phyloP scores from a whole-genome alignment of 1,140 invertebrate genomes.

The Hermatobates lingyangjiaoensis region DNA sequence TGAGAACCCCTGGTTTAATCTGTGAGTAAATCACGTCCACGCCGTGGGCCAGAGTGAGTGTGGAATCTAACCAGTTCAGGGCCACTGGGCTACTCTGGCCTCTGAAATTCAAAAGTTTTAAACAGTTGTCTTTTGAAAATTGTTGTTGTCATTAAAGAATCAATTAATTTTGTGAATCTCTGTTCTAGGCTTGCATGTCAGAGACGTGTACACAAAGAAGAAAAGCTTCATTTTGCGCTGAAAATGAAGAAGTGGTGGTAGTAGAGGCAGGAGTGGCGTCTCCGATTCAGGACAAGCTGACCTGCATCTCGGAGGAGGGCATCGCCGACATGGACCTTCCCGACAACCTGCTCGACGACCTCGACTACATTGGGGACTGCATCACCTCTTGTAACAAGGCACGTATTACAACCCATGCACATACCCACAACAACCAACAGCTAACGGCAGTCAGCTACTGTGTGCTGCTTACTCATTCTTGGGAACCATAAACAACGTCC shows the following conservation, averaged over 20 bases:
- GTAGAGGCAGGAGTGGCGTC: constrained; percentile 14
- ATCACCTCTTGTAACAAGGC: constrained; percentile 80
- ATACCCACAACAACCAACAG: constrained; percentile 1
- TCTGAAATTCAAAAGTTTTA: too few relatives aligned
- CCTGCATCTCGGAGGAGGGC: constrained; percentile 72
- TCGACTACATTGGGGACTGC: constrained; percentile 65
- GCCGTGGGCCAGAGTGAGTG: too few relatives aligned
- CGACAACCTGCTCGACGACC: constrained; percentile 58
- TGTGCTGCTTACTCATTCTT: too few relatives aligned
- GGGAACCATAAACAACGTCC: too few relatives aligned
- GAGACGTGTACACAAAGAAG: constrained; percentile 34
- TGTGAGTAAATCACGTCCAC: too few relatives aligned
- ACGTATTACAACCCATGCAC: too few relatives aligned
- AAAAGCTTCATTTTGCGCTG: constrained; percentile 35
- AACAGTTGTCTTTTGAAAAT: too few relatives aligned
- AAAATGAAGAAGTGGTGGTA: constrained; percentile 20
- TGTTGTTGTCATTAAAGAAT: too few relatives aligned
- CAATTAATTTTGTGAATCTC: too few relatives aligned
- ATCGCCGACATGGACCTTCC: constrained; percentile 67
- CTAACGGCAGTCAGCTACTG: not conserved
- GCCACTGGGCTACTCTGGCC: too few relatives aligned
- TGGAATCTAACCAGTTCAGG: too few relatives aligned
- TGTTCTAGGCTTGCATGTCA: constrained; percentile 32
- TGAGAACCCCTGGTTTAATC: too few relatives aligned
- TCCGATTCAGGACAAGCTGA: constrained; percentile 34